Conservation (phyloP, 2,113 vertebrate genomes). For the Gymnocephalus cernua region DNA sequence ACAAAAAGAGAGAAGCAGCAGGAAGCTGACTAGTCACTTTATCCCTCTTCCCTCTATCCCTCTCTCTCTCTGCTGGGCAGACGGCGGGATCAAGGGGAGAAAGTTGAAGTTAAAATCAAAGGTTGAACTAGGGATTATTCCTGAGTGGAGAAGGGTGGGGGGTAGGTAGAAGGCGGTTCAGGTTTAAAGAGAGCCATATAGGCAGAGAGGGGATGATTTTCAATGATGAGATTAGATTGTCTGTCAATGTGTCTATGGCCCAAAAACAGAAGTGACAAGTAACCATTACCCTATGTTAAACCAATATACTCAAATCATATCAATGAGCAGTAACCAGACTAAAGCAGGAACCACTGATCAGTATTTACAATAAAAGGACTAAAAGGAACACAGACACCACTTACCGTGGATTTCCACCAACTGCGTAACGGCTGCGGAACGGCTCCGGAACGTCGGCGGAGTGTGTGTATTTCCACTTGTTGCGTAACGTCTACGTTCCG, state of each 20-base stretch:
- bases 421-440: no score
- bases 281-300: neutral
- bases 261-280: neutral
- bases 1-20: slow-evolving; percentile 72
- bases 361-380: no score
- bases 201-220: slow-evolving; percentile 20
- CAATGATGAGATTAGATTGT: slow-evolving; percentile 27
- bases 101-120: slow-evolving; percentile 77
- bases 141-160: slow-evolving; percentile 20
- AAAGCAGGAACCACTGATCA: no score
- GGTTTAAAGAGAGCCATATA: slow-evolving; percentile 46
- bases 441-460: no score
- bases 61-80: slow-evolving; percentile 14
- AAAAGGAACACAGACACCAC: no score
- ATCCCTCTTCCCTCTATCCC: slow-evolving; percentile 37
- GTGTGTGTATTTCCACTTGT: no score
- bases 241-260: neutral
- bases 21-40: slow-evolving; percentile 78
- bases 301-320: no score
- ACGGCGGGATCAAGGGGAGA: slow-evolving; percentile 59
- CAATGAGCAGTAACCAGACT: no score
- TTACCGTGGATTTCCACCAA: no score
- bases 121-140: slow-evolving; percentile 71
- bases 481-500: no score
- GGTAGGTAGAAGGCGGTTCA: slow-evolving; percentile 10